Evolutionary conservation across 2,888 invertebrate species (phyloP).

Genomic region (Rhagium mordax): DNA sequence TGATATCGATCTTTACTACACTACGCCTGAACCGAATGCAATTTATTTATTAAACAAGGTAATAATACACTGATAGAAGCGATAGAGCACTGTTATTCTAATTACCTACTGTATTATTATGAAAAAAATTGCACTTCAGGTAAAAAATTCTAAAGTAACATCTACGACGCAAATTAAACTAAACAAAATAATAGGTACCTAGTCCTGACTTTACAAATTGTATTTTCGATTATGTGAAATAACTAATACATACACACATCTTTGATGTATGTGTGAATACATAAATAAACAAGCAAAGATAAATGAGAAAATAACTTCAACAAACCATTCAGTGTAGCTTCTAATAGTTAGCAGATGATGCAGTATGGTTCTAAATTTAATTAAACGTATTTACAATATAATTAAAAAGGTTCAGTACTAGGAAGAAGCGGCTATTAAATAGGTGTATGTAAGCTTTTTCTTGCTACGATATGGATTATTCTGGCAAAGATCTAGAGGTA

Average conservation of each 20-base stretch:
- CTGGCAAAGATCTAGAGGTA: too few relatives aligned
- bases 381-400: constrained; percentile 5
- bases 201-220: background rate
- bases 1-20: constrained; percentile 40
- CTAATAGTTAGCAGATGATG: constrained; percentile 8
- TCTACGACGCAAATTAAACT: background rate
- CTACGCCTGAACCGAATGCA: background rate
- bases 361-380: constrained; percentile 9
- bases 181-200: background rate
- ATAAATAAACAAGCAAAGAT: background rate
- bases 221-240: background rate
- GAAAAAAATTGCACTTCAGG: background rate
- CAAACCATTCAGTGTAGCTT: constrained; percentile 10
- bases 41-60: constrained; percentile 32
- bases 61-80: background rate
- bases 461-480: too few relatives aligned
- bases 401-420: constrained; percentile 7
- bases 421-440: background rate
- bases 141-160: background rate
- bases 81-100: too few relatives aligned
- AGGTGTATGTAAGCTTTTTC: background rate
- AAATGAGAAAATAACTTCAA: constrained; percentile 16
- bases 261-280: background rate
- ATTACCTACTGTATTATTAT: background rate
- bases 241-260: background rate